These are phyloP conservation scores for Opisthocomus hoazin DNA, from an alignment of 2,113 vertebrate genomes.

Conservation along the genomic window DNA sequence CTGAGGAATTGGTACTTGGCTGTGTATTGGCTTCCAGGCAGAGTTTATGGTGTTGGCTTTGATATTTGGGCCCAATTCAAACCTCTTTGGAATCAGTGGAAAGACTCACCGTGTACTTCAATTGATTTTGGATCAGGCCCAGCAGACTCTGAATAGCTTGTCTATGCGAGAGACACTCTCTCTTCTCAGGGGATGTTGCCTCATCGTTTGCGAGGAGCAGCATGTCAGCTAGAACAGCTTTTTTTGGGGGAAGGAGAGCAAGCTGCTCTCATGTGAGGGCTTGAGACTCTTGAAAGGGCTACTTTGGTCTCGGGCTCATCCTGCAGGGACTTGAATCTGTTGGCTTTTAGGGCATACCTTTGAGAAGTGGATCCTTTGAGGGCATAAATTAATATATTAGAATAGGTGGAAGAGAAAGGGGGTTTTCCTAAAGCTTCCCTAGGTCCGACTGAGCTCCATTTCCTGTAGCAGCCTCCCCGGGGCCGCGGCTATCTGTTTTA, in stretches of 20 bases:
- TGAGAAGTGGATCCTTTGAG: background rate
- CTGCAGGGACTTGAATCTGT: background rate
- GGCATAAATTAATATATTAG: background rate
- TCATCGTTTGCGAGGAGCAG: background rate
- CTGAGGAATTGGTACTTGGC: background rate
- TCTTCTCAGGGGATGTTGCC: background rate
- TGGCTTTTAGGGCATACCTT: background rate
- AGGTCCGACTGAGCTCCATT: background rate
- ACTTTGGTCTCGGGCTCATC: background rate
- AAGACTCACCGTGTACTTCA: background rate
- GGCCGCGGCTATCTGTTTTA: background rate
- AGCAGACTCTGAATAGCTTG: background rate
- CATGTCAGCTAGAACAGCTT: background rate
- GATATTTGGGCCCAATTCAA: conserved; percentile 29
- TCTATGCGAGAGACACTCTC: background rate
- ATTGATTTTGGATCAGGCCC: conserved; percentile 5
- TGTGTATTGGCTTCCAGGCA: background rate
- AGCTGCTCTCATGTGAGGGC: background rate
- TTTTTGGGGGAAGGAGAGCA: background rate
- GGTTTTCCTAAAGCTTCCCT: background rate
- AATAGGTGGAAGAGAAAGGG: background rate
- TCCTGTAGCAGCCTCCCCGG: background rate
- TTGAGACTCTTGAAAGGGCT: background rate
- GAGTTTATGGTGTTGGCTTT: conserved; percentile 47
- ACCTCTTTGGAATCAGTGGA: conserved; percentile 17